These are phyloP conservation scores for Cacoxenus indagator DNA, from an alignment of 2,888 invertebrate genomes.

Conservation along the genomic window DNA sequence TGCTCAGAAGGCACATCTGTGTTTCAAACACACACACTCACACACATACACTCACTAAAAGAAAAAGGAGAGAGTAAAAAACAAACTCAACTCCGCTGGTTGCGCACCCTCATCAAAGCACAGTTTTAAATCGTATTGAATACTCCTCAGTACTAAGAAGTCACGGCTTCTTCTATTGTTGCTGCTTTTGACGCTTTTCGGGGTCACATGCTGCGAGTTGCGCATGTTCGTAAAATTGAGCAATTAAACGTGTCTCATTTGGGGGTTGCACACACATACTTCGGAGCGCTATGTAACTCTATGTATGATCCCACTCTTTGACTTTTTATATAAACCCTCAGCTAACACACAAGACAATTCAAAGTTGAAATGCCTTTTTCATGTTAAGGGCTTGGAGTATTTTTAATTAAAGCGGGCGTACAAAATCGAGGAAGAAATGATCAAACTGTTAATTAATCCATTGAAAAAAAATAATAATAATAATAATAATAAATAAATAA, in stretches of 20 bases:
- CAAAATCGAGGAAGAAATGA: background rate
- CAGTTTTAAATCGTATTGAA: no score
- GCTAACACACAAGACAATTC: background rate
- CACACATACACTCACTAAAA: no score
- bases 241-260: slow-evolving; percentile 40
- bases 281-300: background rate
- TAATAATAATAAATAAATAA: background rate
- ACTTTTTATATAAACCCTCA: background rate
- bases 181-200: slow-evolving; percentile 32
- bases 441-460: slow-evolving; percentile 5
- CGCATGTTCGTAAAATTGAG: slow-evolving; percentile 61
- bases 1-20: background rate
- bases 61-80: background rate
- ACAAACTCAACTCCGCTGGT: background rate
- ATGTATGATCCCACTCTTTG: background rate
- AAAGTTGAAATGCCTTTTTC: slow-evolving; percentile 8
- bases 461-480: background rate
- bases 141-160: no score
- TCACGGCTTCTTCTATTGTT: background rate
- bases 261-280: slow-evolving; percentile 29
- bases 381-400: background rate
- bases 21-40: no score
- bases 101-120: background rate
- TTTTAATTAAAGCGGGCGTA: slow-evolving; percentile 16
- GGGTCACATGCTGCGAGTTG: slow-evolving; percentile 49